Percentiles rank a stretch among this genome's conserved stretches.
phyloP scores from a whole-genome alignment of 2,797 vertebrate genomes.

The Sardinella longiceps region DNA sequence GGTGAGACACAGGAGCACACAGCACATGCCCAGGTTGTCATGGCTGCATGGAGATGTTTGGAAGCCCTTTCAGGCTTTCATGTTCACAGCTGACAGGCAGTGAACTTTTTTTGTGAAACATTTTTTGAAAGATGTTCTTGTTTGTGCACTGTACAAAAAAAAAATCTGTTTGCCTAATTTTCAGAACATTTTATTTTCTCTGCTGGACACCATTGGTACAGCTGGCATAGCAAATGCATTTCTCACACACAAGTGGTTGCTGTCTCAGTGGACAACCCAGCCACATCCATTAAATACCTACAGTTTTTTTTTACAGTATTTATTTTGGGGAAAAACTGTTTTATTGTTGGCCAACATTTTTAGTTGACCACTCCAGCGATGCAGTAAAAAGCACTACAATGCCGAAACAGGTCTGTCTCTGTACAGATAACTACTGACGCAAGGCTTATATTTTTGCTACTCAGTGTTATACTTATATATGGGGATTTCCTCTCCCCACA shows the following conservation, averaged over 20 bases:
- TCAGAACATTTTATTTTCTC: neutral
- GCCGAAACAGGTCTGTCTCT: neutral
- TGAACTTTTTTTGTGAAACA: neutral
- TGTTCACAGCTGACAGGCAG: neutral
- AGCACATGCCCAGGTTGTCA: slow-evolving; percentile 8
- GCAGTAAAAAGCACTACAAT: neutral
- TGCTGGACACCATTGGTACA: neutral
- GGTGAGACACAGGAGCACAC: neutral
- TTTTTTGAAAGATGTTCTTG: slow-evolving; percentile 14
- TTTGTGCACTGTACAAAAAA: neutral
- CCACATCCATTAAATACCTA: neutral
- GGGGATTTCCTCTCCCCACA: slow-evolving; percentile 23
- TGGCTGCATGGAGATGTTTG: slow-evolving; percentile 21
- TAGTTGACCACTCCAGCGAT: neutral
- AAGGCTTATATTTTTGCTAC: slow-evolving; percentile 25
- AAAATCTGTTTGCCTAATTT: neutral
- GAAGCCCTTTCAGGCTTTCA: neutral
- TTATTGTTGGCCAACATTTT: neutral
- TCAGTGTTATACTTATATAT: slow-evolving; percentile 43
- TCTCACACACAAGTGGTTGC: neutral
- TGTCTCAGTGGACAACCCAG: neutral
- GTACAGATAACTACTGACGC: neutral
- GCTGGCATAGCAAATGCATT: neutral
- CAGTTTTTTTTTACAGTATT: slow-evolving; percentile 9
- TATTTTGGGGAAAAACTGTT: neutral